These are phyloP conservation scores for Sebastes baramenuke DNA, from an alignment of 2,797 vertebrate genomes.

Conservation along the genomic window DNA sequence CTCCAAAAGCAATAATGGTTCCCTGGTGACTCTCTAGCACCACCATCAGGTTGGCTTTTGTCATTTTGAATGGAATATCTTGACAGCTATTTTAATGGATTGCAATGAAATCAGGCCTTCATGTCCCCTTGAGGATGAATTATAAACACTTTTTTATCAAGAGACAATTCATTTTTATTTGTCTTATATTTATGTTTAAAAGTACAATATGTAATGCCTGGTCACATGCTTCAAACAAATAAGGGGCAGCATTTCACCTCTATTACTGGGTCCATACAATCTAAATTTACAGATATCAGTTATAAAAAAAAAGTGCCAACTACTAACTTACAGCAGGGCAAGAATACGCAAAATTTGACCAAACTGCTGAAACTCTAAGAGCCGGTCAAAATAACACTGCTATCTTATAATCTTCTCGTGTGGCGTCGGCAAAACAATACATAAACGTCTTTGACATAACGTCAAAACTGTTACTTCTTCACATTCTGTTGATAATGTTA, in stretches of 20 bases:
- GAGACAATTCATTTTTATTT: too few relatives aligned
- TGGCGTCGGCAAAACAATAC: too few relatives aligned
- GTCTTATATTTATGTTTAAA: neutral
- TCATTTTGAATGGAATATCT: neutral
- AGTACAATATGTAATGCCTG: neutral
- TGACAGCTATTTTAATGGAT: neutral
- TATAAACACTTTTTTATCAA: neutral
- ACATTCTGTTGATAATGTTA: neutral
- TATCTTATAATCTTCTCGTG: too few relatives aligned
- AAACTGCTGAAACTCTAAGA: too few relatives aligned
- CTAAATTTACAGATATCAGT: too few relatives aligned
- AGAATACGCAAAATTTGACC: too few relatives aligned
- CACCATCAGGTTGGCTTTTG: neutral
- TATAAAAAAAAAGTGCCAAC: too few relatives aligned
- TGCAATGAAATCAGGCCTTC: neutral
- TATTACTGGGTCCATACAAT: neutral
- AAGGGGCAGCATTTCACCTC: accelerated
- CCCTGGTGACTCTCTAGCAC: neutral
- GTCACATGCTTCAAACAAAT: neutral
- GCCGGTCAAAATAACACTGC: too few relatives aligned
- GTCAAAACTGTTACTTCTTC: neutral
- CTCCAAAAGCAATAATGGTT: neutral
- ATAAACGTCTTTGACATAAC: too few relatives aligned
- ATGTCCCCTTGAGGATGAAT: neutral
- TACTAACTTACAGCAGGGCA: too few relatives aligned